Percentiles rank a stretch among this genome's conserved stretches.
phyloP scores from a whole-genome alignment of 1,140 invertebrate species.

The Macrobrachium rosenbergii region DNA sequence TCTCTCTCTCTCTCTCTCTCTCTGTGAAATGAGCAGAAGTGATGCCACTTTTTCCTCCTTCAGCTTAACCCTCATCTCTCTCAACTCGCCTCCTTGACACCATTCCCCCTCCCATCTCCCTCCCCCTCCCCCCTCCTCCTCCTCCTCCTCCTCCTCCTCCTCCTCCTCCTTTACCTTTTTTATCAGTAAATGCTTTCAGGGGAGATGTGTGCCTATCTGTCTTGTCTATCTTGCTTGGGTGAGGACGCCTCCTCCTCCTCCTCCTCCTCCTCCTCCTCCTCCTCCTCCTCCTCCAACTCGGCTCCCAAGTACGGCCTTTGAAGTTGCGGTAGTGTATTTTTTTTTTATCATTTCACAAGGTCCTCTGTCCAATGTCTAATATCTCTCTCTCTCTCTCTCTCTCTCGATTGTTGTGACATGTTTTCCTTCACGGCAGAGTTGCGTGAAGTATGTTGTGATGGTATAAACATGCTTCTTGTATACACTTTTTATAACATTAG shows the following conservation, averaged over 20 bases:
- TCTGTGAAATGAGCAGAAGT: neutral
- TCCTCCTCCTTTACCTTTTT: neutral
- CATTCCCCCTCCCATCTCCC: neutral
- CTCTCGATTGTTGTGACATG: neutral
- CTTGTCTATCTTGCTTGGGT: neutral
- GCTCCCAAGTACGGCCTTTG: neutral
- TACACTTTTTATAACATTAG: no score
- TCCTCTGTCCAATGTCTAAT: no score
- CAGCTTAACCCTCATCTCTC: neutral
- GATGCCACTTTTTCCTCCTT: neutral
- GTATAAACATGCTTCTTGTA: no score
- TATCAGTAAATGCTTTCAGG: neutral
- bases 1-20: neutral
- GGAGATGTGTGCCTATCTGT: no score
- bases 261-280: neutral
- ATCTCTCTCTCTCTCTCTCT: neutral
- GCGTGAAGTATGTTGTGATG: no score
- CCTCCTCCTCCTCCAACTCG: neutral
- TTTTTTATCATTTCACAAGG: neutral
- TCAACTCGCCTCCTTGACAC: neutral
- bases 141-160: neutral
- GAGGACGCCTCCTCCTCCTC: constrained; percentile 13
- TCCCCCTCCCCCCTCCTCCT: neutral
- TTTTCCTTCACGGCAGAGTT: no score
- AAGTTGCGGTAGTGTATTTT: neutral